Evolutionary conservation across 2,888 invertebrate genomes (phyloP).

Genomic region (Ichneumon xanthorius): DNA sequence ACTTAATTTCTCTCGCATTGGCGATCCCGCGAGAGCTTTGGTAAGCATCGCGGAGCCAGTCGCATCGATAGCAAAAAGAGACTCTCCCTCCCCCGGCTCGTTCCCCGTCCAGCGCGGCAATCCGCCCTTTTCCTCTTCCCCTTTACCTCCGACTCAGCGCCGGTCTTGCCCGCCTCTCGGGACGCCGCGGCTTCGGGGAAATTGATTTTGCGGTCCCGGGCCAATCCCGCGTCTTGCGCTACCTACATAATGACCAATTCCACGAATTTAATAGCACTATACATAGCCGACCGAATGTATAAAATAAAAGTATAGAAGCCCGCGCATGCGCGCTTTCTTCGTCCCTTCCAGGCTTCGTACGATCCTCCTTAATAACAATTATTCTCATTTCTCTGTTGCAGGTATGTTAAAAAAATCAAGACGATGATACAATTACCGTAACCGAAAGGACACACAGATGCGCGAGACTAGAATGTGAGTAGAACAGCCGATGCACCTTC

Average conservation of each 20-base stretch:
- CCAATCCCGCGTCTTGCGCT: constrained; percentile 52
- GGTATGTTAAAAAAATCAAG: constrained; percentile 69
- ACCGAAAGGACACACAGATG: background rate
- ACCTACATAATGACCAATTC: constrained; percentile 58
- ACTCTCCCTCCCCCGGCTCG: constrained; percentile 35
- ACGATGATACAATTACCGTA: background rate
- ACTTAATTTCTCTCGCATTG: constrained; percentile 69
- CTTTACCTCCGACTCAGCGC: constrained; percentile 24
- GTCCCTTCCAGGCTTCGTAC: background rate
- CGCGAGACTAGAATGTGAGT: background rate
- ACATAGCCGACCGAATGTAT: constrained; percentile 38
- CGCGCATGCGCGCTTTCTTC: background rate
- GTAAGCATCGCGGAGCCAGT: constrained; percentile 33
- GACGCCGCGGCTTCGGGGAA: constrained; percentile 68
- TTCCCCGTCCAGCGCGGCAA: constrained; percentile 12
- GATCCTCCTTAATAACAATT: background rate
- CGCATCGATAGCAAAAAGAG: constrained; percentile 64
- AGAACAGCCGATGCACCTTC: background rate
- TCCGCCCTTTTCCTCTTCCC: constrained; percentile 17
- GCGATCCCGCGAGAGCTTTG: constrained; percentile 33
- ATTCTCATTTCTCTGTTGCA: constrained; percentile 69
- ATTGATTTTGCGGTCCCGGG: constrained; percentile 72
- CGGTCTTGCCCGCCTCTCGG: constrained; percentile 52
- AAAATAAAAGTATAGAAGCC: constrained; percentile 28
- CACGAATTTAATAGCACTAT: constrained; percentile 62